Evolutionary conservation across 2,113 vertebrate genomes (phyloP).

Genomic region (Ibidorhyncha struthersii): DNA sequence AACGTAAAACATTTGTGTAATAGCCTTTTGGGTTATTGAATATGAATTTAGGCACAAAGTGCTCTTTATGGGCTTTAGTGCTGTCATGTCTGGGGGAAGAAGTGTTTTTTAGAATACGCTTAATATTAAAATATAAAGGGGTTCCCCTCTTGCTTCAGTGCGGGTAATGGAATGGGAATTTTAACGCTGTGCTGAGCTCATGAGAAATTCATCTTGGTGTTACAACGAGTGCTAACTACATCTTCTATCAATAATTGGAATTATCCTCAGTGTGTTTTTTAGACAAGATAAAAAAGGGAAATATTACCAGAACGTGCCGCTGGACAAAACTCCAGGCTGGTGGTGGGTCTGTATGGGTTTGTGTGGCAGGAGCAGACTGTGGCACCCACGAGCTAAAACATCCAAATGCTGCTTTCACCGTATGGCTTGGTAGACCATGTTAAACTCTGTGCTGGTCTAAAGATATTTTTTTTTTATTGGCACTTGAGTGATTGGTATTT

Average conservation of each 20-base stretch:
- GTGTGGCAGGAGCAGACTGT: neutral
- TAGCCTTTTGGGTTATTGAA: neutral
- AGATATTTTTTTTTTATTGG: neutral
- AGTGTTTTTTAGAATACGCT: neutral
- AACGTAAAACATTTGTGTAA: neutral
- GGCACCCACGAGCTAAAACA: neutral
- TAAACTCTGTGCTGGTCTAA: neutral
- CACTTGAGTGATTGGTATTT: rapidly evolving
- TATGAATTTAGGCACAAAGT: neutral
- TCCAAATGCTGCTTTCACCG: neutral
- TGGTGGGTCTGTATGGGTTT: rapidly evolving
- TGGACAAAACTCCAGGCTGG: neutral
- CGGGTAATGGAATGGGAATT: neutral
- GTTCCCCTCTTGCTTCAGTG: neutral
- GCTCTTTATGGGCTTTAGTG: neutral
- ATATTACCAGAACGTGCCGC: neutral
- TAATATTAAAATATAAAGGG: neutral
- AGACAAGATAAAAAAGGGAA: neutral
- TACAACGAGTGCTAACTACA: neutral
- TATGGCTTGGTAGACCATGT: rapidly evolving
- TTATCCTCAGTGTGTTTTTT: neutral
- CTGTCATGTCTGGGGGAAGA: rapidly evolving
- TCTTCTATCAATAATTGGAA: neutral
- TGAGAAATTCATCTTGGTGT: neutral
- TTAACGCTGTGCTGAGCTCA: neutral